Evolutionary conservation across 2,797 vertebrate species (phyloP), one percentile per base, ranked within the genome.

Genomic region (Hyperoplus lanceolatus): DNA sequence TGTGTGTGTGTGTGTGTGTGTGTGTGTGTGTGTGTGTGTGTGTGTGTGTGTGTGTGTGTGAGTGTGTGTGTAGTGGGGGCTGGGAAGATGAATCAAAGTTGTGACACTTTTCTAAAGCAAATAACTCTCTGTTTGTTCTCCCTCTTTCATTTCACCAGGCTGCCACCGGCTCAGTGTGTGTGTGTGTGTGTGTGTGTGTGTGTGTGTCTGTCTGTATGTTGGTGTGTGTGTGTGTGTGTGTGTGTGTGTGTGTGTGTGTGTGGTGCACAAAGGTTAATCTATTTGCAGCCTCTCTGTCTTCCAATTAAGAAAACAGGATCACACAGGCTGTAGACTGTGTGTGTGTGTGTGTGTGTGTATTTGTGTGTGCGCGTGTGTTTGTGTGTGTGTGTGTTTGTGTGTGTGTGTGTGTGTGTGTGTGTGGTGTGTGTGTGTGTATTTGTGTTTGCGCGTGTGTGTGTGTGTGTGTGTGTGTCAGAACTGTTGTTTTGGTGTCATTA

Each of bases 81-180:
- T 79, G 81, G 78, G 77, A 88, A 89, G 89, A 93, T 82, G 89
- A 93, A 91, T 93, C 89, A 89, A 88, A 81, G 84, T 86, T 86
- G 66, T 79, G 85, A 87, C 80, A 79, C 80, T 77, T 80, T 73
- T 80, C 80, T 74, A 87, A 90, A 89, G 84, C 83, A 83, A 90
- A 93, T 86, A 91, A 54, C 64, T 56, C 81, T 67, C 55, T 94
- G 90, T 93, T 94, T 93, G 91, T 89, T 87, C 90, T 82, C 64
- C 77, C 73, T 88, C 80, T 71, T 90, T 93, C 86, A 81, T 80
- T 88, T 84, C 67, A 83, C 56, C 77, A 67, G 45, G 70, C 79
- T 82, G 83, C 81, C 81, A 76, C 79, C 29, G 3, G 39, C 53
- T 66, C 38, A 18, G 63, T 64, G 72, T 72, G 70, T 45, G 66